phyloP scores from a whole-genome alignment of 2,113 vertebrate genomes.

The Neolamprologus fasciatus region DNA sequence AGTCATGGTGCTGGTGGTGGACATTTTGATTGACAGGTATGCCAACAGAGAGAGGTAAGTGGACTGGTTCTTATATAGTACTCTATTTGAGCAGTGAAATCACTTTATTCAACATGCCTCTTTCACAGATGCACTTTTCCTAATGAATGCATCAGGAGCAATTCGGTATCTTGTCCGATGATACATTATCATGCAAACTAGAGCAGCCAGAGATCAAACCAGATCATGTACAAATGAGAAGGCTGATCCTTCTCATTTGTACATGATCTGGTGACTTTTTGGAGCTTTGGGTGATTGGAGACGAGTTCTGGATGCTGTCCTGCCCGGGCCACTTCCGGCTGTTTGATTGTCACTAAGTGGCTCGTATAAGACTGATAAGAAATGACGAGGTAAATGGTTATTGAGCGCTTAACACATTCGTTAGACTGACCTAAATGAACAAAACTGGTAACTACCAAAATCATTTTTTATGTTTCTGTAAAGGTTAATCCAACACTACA shows the following conservation, averaged over 20 bases:
- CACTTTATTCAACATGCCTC: not conserved
- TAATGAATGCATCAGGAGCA: not conserved
- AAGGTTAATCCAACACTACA: not conserved
- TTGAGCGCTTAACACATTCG: not conserved
- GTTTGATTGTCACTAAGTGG: not conserved
- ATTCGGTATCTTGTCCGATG: not conserved
- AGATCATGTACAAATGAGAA: too few species aligned
- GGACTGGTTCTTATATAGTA: not conserved
- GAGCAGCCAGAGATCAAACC: not conserved
- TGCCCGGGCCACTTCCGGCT: not conserved
- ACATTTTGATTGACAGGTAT: not conserved
- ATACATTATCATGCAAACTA: not conserved
- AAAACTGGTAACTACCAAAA: not conserved
- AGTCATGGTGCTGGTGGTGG: not conserved
- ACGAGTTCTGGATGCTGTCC: not conserved
- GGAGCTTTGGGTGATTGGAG: not conserved
- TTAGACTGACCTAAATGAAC: not conserved
- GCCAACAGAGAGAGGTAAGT: not conserved
- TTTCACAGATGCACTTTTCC: not conserved
- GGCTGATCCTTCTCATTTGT: not conserved
- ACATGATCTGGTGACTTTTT: not conserved
- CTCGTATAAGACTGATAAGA: not conserved
- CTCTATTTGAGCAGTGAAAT: not conserved
- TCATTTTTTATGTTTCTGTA: fast-evolving
- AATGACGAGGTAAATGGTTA: not conserved